Evolutionary conservation across 2,113 vertebrate genomes (phyloP).

Genomic region (Cairina moschata): DNA sequence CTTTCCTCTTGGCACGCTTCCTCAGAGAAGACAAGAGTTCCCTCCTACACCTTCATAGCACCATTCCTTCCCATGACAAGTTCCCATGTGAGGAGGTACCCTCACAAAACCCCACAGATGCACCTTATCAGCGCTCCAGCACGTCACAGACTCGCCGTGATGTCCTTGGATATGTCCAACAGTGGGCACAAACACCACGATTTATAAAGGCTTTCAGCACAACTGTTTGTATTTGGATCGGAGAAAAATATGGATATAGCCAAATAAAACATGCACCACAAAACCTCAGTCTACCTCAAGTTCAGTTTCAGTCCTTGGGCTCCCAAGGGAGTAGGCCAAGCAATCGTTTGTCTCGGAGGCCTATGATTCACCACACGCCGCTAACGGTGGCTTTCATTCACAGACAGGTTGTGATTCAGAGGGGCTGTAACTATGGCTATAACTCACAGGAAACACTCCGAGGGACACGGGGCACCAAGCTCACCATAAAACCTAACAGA

Average conservation of each 20-base stretch:
- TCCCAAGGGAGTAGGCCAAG: neutral
- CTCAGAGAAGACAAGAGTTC: neutral
- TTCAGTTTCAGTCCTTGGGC: neutral
- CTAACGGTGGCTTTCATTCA: neutral
- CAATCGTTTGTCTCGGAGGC: neutral
- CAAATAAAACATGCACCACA: neutral
- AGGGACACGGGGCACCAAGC: neutral
- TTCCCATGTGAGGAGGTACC: neutral
- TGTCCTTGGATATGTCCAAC: accelerated
- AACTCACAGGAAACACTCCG: neutral
- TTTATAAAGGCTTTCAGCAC: neutral
- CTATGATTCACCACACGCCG: neutral
- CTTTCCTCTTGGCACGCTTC: neutral
- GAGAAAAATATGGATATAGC: neutral
- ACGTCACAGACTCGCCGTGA: accelerated
- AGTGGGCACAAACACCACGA: accelerated
- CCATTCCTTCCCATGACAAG: neutral
- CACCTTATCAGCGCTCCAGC: neutral
- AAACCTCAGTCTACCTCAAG: accelerated
- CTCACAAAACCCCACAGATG: neutral
- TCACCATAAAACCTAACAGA: neutral
- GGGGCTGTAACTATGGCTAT: neutral
- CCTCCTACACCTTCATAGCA: accelerated
- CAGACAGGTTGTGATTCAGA: neutral
- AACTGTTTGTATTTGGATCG: accelerated